Evolutionary conservation across 1,140 invertebrate species (phyloP).

Genomic region (Vollenhovia emeryi): DNA sequence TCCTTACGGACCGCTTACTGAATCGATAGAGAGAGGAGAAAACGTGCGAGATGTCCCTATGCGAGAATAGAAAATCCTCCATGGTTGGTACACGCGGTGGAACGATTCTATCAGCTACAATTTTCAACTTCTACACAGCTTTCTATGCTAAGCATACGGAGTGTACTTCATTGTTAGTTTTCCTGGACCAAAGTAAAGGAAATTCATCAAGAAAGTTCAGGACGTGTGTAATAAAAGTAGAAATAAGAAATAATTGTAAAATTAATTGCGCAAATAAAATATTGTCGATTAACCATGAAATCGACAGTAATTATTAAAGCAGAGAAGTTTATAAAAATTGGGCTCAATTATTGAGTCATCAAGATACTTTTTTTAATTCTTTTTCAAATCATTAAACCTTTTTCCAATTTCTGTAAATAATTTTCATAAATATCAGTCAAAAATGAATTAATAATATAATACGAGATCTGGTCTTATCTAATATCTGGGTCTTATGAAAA

Average conservation of each 20-base stretch:
- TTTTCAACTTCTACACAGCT: conserved; percentile 16
- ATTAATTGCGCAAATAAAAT: background rate
- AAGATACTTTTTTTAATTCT: background rate
- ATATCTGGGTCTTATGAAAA: background rate
- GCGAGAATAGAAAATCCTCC: conserved; percentile 48
- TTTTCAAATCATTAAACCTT: background rate
- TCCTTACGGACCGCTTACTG: conserved; percentile 72
- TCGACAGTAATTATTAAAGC: background rate
- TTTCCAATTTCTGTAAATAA: background rate
- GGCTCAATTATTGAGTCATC: background rate
- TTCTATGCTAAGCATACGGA: background rate
- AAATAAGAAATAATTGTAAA: background rate
- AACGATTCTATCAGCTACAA: conserved; percentile 3
- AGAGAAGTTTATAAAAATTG: background rate
- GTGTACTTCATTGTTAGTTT: background rate
- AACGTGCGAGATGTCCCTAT: conserved; percentile 69
- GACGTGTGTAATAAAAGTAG: background rate
- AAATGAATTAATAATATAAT: conserved; percentile 1
- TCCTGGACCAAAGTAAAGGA: background rate
- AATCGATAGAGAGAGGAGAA: conserved; percentile 76
- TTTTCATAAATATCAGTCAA: background rate
- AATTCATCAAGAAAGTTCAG: background rate
- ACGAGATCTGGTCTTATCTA: too few relatives aligned
- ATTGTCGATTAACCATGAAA: background rate
- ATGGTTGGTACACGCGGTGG: background rate